These are phyloP conservation scores for Podabrus alpinus DNA, from an alignment of 2,888 invertebrate species.

Conservation along the genomic window DNA sequence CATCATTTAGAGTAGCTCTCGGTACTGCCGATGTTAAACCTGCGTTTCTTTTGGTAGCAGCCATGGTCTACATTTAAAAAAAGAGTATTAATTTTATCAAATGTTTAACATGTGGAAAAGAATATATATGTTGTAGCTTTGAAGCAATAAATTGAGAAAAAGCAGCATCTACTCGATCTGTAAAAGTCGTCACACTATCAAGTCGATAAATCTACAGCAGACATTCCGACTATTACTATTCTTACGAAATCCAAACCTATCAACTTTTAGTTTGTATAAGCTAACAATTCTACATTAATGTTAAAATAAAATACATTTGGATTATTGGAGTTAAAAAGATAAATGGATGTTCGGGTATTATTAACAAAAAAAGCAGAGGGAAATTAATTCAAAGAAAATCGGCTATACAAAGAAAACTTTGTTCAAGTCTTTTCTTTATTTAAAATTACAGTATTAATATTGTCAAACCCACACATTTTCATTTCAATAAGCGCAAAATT, in stretches of 20 bases:
- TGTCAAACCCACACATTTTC: not conserved
- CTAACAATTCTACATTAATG: not conserved
- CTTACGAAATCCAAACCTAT: not conserved
- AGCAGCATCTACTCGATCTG: not conserved
- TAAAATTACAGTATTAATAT: not conserved
- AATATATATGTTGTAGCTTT: not conserved
- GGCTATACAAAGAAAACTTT: not conserved
- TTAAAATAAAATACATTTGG: not conserved
- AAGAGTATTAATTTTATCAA: not conserved
- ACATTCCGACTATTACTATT: not conserved
- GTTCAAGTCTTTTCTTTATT: not conserved
- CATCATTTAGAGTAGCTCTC: constrained; percentile 95
- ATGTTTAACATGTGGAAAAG: not conserved
- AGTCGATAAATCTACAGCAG: not conserved
- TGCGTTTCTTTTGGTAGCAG: constrained; percentile 96
- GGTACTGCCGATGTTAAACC: constrained; percentile 97
- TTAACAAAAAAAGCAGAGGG: not conserved
- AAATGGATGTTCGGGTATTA: not conserved
- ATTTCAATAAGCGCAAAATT: not conserved
- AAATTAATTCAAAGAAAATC: not conserved
- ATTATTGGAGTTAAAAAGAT: not conserved
- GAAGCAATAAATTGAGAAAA: not conserved
- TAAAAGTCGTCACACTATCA: not conserved
- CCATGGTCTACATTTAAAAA: constrained; percentile 84
- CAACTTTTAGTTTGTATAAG: not conserved